Evolutionary conservation across 2,113 vertebrate species (phyloP), one percentile per base, ranked within the genome.

Genomic region (Takifugu flavidus): DNA sequence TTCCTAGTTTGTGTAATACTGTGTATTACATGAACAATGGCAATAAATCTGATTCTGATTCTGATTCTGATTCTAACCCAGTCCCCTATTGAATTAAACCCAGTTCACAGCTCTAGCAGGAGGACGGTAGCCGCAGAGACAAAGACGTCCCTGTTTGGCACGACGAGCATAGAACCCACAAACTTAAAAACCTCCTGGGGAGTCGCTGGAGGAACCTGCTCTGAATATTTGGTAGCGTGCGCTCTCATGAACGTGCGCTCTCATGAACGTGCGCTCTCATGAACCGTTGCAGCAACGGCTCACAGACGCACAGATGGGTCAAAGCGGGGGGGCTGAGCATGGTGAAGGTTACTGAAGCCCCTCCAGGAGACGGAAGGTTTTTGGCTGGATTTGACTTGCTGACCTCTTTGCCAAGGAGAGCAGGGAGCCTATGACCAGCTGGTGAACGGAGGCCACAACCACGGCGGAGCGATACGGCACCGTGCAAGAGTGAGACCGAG

Each of bases 231-330:
- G 34, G 34, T 10, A 1, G 34, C n/a, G n/a, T n/a, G n/a, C n/a
- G n/a, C n/a, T n/a, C n/a, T n/a, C n/a, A n/a, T n/a, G n/a, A n/a
- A n/a, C n/a, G n/a, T n/a, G n/a, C n/a, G n/a, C n/a, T n/a, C n/a
- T n/a, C n/a, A n/a, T n/a, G n/a, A 52, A 70, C 56, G 78, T 65
- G 59, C 63, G 62, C 70, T 64, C 53, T 43, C 70, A 29, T 77
- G 72, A 76, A 78, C 81, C 65, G 73, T 80, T 76, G 50, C 49
- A 72, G 82, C 86, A 83, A 86, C 81, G 87, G 86, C 63, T 63
- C 53, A 14, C 45, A 67, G 63, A 20, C 49, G 45, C 25, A 10
- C 88, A 88, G 90, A 89, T 90, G 88, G 89, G 70, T 59, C 56
- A 6, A 74, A 57, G 67, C 68, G 31, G 72, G 63, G 67, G 27